Evolutionary conservation across 2,113 vertebrate species (phyloP), one percentile per base, ranked within the genome.

Genomic region (Equus przewalskii): DNA sequence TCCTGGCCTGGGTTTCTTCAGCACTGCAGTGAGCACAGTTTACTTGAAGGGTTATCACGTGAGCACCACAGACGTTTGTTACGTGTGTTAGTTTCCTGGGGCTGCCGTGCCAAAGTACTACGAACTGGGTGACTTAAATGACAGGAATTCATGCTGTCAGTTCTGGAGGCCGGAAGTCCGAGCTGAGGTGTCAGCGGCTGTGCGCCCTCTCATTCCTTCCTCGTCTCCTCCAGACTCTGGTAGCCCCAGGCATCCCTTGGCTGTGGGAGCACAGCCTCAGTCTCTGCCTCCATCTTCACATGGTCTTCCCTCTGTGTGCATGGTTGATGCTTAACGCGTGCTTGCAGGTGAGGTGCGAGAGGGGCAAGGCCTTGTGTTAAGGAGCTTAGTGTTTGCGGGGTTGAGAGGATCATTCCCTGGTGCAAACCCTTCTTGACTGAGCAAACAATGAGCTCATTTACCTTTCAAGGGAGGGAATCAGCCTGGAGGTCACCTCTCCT

Each of bases 291-390:
- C 4, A 1, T 36, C 28, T 36, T 16, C 16, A 3, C 7, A 0
- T 62, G 88, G 5, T 54, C 80, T 16, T 41, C 51, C 26, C 70
- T 6, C 76, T 62, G 7, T 54, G 26, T 4, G 0, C 24, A 1
- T 4, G 33, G n/a, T 3, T 26, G 8, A n/a, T 2, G 6, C 13
- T 12, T 28, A 6, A 1, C 7, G 80, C 5, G 0, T 13, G 33
- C 46, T 14, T 22, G 41, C 11, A 36, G 33, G 22, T 26, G 19
- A 6, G 14, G 28, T 12, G 15, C 19, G 7, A 1, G 15, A 16
- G 26, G 60, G 44, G 44, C 6, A 6, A 0, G 58, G 44, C 73
- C 18, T 6, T 4, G 14, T 22, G 10, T 56, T 19, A 18, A 18
- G 26, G 13, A 7, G 70, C 51, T 56, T 28, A 24, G 18, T 0